Evolutionary conservation across 2,888 invertebrate species (phyloP).

Genomic region (Rotaria socialis): DNA sequence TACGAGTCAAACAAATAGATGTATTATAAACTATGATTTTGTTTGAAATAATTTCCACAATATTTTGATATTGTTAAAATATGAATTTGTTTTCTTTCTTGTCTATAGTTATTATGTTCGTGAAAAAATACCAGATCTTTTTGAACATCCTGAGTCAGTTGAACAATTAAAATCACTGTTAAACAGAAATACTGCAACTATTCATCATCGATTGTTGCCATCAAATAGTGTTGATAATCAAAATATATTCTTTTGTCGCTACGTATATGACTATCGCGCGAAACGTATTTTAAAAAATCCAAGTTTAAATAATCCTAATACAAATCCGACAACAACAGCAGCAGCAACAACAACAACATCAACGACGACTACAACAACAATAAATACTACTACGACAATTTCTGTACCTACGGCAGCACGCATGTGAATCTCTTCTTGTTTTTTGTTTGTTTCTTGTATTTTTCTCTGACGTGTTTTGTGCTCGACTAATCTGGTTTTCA

Average conservation of each 20-base stretch:
- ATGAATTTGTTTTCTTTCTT: background rate
- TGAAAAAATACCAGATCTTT: constrained; percentile 35
- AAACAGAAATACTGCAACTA: constrained; percentile 46
- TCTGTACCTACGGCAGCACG: constrained; percentile 13
- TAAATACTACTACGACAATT: background rate
- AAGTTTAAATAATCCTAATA: constrained; percentile 15
- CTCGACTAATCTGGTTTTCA: background rate
- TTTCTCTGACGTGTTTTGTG: constrained; percentile 16
- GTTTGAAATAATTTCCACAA: no score
- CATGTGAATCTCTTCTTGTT: constrained; percentile 4
- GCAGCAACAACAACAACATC: background rate
- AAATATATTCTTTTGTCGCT: constrained; percentile 85
- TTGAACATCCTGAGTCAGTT: constrained; percentile 5
- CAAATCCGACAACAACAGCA: background rate
- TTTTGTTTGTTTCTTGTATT: background rate
- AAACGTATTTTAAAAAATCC: constrained; percentile 68
- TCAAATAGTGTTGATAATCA: constrained; percentile 71
- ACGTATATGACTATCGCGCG: constrained; percentile 87
- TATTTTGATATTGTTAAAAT: no score
- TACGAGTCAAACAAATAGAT: no score
- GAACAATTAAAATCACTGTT: background rate
- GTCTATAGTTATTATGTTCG: constrained; percentile 34
- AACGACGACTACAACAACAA: background rate
- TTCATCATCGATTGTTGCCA: constrained; percentile 59
- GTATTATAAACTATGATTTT: no score